phyloP scores from a whole-genome alignment of 2,797 vertebrate genomes.

The Sebastes diaconus region DNA sequence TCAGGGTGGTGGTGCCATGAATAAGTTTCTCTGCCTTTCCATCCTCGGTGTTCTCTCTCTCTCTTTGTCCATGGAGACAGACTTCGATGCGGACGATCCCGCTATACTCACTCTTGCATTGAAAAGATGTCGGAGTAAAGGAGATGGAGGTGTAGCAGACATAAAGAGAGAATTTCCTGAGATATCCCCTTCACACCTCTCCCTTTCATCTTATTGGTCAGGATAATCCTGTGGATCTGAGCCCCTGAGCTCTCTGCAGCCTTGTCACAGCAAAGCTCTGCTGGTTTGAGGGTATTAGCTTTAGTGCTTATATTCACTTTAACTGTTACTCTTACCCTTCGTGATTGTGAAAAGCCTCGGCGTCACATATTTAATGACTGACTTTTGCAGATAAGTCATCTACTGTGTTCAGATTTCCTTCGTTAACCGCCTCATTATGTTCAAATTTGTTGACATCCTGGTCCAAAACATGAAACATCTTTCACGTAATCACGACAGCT shows the following conservation, averaged over 20 bases:
- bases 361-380: background rate
- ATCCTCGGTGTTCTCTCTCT: background rate
- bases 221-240: background rate
- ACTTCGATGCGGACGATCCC: too few relatives aligned
- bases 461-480: background rate
- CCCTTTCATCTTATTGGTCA: background rate
- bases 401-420: background rate
- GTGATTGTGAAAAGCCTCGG: background rate
- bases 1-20: background rate
- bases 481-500: background rate
- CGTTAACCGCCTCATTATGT: background rate
- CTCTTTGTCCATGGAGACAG: too few relatives aligned
- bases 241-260: background rate
- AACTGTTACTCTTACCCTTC: too few relatives aligned
- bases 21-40: background rate
- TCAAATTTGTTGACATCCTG: background rate
- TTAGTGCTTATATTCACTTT: background rate
- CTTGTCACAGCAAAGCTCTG: background rate
- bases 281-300: slow-evolving; percentile 1
- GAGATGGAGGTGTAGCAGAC: background rate
- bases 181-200: background rate
- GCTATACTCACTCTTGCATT: background rate
- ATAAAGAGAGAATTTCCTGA: background rate
- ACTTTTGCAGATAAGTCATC: background rate
- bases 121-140: background rate